Conservation (phyloP, 2,113 vertebrate genomes). For the Rhipidura dahli region DNA sequence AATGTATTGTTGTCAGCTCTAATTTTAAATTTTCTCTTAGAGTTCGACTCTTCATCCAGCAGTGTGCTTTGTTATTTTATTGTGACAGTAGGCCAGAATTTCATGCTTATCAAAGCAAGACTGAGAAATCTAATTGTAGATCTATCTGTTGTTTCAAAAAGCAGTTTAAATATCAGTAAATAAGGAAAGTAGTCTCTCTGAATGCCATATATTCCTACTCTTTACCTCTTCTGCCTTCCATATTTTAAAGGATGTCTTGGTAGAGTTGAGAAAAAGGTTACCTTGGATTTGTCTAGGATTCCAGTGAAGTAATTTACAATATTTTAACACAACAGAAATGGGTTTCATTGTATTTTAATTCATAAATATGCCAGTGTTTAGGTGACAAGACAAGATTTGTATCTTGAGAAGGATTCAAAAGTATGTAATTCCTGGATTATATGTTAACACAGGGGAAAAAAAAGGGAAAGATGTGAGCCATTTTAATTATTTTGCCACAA, state of each 20-base stretch:
- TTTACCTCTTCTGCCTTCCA: background rate
- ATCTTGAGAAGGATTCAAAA: background rate
- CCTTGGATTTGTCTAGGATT: background rate
- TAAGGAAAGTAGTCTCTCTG: background rate
- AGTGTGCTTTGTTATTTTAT: background rate
- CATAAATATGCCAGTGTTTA: background rate
- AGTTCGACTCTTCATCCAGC: background rate
- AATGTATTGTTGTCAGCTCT: background rate
- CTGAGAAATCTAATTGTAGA: background rate
- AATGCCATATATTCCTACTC: background rate
- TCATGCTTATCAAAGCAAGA: background rate
- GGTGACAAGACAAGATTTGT: background rate
- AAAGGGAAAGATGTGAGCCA: background rate
- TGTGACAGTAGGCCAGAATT: background rate
- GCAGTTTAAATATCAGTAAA: background rate
- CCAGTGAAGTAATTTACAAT: background rate
- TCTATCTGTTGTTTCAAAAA: background rate
- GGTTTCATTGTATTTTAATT: background rate
- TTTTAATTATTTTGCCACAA: background rate
- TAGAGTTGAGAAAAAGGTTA: background rate
- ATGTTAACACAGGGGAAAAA: background rate
- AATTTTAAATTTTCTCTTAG: background rate
- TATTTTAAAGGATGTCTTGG: background rate
- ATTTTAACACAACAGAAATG: background rate
- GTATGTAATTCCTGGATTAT: background rate